Evolutionary conservation across 2,888 invertebrate genomes (phyloP).

Genomic region (Rhingia rostrata): DNA sequence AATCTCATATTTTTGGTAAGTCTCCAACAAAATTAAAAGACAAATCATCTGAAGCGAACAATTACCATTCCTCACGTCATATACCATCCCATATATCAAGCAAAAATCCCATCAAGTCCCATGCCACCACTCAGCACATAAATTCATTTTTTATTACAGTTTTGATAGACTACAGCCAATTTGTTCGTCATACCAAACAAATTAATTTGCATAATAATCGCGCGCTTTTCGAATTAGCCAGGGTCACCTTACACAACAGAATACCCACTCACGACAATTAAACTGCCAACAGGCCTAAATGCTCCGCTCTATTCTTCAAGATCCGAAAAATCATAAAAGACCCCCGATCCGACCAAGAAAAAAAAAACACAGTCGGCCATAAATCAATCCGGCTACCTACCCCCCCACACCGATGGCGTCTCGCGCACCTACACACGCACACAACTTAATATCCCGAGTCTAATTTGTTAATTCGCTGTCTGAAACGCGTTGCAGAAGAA

Average conservation of each 20-base stretch:
- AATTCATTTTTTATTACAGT: conserved; percentile 32
- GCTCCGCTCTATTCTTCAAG: conserved; percentile 48
- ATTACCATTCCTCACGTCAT: no score
- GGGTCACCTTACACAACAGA: conserved; percentile 68
- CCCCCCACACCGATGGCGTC: conserved; percentile 6
- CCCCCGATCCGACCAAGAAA: neutral
- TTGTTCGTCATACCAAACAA: conserved; percentile 53
- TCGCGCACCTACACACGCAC: conserved; percentile 7
- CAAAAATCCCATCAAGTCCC: no score
- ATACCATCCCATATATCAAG: no score
- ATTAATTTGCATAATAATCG: conserved; percentile 68
- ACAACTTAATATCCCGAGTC: conserved; percentile 41
- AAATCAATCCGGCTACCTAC: conserved; percentile 64
- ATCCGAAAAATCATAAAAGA: conserved; percentile 2
- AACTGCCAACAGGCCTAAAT: conserved; percentile 27
- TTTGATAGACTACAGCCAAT: conserved; percentile 55
- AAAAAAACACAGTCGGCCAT: conserved; percentile 42
- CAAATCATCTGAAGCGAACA: no score
- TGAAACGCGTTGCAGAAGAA: conserved; percentile 26
- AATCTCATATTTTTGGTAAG: no score
- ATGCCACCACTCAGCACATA: no score
- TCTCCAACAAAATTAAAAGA: no score
- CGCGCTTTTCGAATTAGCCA: conserved; percentile 57
- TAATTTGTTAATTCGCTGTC: conserved; percentile 62
- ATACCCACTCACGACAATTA: conserved; percentile 67